Evolutionary conservation across 2,797 vertebrate species (phyloP), one percentile per base, ranked within the genome.

Genomic region (Benthosema pterotum): DNA sequence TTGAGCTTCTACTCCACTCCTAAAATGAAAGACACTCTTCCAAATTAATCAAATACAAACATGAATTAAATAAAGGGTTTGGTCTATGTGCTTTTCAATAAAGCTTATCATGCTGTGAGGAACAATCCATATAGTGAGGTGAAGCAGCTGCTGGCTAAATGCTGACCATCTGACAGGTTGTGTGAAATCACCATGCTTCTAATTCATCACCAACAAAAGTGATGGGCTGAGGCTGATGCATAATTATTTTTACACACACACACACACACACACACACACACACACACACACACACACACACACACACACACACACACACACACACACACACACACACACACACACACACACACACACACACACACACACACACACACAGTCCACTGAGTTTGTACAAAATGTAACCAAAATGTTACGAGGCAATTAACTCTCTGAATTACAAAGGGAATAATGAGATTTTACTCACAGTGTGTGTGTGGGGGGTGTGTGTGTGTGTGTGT

Each of bases 101-200:
- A 54, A 60, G 22, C 22, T 5, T 52, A 14, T 57, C 57, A 52
- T 45, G 60, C 55, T 51, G 69, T 60, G 70, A 78, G 22, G 56
- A 68, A 63, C 79, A 77, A 68, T 28, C 57, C 52, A 45, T 19
- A 17, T 19, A 17, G 52, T 48, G 56, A 71, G 52, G 63, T 60
- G 70, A 17, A 67, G 67, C 50, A 72, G 77, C 81, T 80, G 80
- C 47, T 67, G 71, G 63, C 62, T 65, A 63, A 61, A 78, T 52
- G 53, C 47, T 47, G 54, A 62, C 57, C 38, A 54, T 67, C 52
- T 57, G 65, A 67, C 53, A 48, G 53, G 18, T 60, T 71, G n/a
- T 73, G 70, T 71, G 75, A 85, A n/a, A 85, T 38, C 8, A 11
- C 77, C 67, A 64, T 49, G 70, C 65, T 67, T 63, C 60, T 14